Base-by-base conservation (phyloP, 1,140 invertebrate genomes). In the Ladona fulva region DNA sequence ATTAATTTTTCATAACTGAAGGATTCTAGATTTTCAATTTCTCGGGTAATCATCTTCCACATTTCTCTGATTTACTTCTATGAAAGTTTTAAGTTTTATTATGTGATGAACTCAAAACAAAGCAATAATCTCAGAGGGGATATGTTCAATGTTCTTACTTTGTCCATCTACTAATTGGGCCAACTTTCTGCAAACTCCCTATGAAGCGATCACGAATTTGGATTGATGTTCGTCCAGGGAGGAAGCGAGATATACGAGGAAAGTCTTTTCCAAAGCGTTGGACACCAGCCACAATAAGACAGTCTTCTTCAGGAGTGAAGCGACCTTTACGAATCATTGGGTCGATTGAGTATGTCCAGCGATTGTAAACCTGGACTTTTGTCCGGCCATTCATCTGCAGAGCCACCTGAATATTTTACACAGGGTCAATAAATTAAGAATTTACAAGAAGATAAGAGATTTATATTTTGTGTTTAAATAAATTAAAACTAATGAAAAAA, bases 231-330 rank as follows among this genome's bases (percentile, higher is more conserved):
- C 89, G 85, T 76, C 87, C 81, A 3, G 88, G 88, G 0, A 88
- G 59, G 42, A 79, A 79, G 1, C 83, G 81, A 0, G 86, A 82
- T 78, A 89, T 87, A 80, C 85, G 86, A 52, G 81, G 79, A 76
- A 89, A 92, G 81, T 91, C 87, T 0, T 80, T 81, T 0, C 91
- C 91, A 84, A 88, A 91, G 78, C 89, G 88, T 12, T 86, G 83
- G 0, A 89, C 85, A 77, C 88, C 88, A n/a, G 88, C 85, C 7
- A 88, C 80, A 1, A 93, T 83, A 22, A 89, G 84, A 11, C 88
- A 80, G 81, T 92, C 90, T 83, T 92, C 92, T 77, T 87, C 87
- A 11, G 83, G 78, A 0, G 88, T 86, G 81, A 92, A 92, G 80
- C 87, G 84, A 8, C 89, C 89, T 82, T 89, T 90, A 37, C 81